A percentile compares a stretch with the other conserved stretches of the same genome.
These are phyloP conservation scores for Lineus longissimus DNA, from an alignment of 1,140 invertebrate species.

Conservation along the genomic window DNA sequence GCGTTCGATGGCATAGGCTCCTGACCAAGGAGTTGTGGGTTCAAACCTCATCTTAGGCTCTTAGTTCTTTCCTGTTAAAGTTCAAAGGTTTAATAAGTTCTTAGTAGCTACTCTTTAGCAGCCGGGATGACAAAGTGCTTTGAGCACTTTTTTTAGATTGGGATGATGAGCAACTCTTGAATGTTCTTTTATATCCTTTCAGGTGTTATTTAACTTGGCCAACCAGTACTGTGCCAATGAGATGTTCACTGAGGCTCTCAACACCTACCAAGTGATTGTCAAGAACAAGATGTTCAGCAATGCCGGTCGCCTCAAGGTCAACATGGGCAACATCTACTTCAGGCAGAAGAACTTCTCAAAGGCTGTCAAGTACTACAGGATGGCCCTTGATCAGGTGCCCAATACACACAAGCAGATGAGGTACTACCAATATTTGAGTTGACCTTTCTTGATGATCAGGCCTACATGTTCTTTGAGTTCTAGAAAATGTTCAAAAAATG, in stretches of 20 bases:
- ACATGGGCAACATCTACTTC: conserved; percentile 98
- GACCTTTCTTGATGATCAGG: conserved; percentile 2
- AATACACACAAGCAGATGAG: conserved; percentile 84
- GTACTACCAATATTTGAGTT: too few species aligned
- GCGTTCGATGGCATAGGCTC: conserved; percentile 3
- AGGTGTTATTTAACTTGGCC: conserved; percentile 91
- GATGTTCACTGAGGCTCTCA: conserved; percentile 91
- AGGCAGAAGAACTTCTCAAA: conserved; percentile 90
- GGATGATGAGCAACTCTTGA: too few species aligned
- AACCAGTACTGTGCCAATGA: conserved; percentile 90
- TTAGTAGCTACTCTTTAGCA: too few species aligned
- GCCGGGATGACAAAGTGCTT: too few species aligned
- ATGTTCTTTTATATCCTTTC: conserved; percentile 24
- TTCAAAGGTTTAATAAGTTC: neutral
- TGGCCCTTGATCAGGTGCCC: conserved; percentile 93
- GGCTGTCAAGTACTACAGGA: conserved; percentile 95
- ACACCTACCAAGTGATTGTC: conserved; percentile 78
- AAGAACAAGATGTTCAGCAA: conserved; percentile 57
- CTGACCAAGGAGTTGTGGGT: too few species aligned
- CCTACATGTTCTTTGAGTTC: neutral
- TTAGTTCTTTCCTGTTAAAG: neutral
- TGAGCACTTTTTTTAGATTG: too few species aligned
- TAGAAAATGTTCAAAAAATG: neutral
- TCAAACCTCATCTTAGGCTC: neutral
- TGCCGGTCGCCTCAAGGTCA: conserved; percentile 79